Base-by-base conservation (phyloP, 2,113 vertebrate species). In the Arenaria interpres region DNA sequence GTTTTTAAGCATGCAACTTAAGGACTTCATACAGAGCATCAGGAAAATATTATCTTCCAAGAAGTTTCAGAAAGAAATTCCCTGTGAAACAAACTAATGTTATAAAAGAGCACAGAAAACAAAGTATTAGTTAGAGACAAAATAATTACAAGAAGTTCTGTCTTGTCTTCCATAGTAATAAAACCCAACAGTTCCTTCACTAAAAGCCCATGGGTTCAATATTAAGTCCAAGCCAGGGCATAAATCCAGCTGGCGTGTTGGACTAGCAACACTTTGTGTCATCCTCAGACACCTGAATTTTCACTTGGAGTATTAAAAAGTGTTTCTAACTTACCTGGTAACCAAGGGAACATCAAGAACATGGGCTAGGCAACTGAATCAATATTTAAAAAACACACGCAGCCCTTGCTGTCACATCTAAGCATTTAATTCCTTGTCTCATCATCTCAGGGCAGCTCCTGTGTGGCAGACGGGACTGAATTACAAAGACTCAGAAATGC, bases 1-100 rank as follows among this genome's bases (percentile, higher is more conserved):
- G 30, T 46, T 88, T 79, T 46, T 9, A 81, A 67, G 28, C 2
- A 11, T n/a, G 18, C 23, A 72, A 33, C 20, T 45, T 0, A 0
- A 82, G 51, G 33, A 53, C 43, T 83, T 60, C 13, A 32, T 24
- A 41, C 5, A 30, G 37, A 88, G 7, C 1, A 3, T 45, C 45
- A 28, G 28, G 20, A 90, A 76, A 75, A 91, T 2, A 20, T 4
- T 4, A 50, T 1, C 32, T 90, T 41, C 54, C 13, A 62, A 76
- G 45, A 33, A 59, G 28, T 48, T 92, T 43, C n/a, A 80, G 50
- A 90, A 92, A 87, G 12, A 87, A 84, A 43, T 68, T 62, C 6
- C 16, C 69, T 35, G n/a, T 3, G 4, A 81, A 88, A 62, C 12
- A 68, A 84, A 72, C 24, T 60, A 46, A 32, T n/a, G 60, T 33